Evolutionary conservation across 2,888 invertebrate species (phyloP).

Genomic region (Cosmopolites sordidus): DNA sequence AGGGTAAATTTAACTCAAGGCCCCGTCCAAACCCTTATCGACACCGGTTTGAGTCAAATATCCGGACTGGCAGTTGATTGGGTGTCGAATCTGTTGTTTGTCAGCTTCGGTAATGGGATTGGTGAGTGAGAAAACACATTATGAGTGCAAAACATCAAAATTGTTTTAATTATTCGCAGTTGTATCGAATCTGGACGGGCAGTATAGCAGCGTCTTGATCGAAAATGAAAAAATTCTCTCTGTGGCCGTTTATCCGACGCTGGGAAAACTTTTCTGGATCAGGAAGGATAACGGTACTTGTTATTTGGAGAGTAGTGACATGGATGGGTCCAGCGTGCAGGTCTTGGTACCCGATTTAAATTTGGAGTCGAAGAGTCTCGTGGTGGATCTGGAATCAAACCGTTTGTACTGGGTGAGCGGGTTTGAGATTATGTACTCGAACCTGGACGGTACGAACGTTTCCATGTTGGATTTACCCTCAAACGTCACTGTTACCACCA

Average conservation of each 20-base stretch:
- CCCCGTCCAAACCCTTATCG: slow-evolving; percentile 67
- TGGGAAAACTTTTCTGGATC: slow-evolving; percentile 57
- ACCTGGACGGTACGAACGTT: slow-evolving; percentile 36
- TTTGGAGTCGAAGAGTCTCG: slow-evolving; percentile 41
- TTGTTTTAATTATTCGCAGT: slow-evolving; percentile 9
- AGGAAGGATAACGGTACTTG: slow-evolving; percentile 30
- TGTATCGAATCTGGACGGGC: slow-evolving; percentile 60
- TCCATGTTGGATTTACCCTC: slow-evolving; percentile 39
- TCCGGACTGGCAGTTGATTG: slow-evolving; percentile 79
- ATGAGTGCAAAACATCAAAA: no score
- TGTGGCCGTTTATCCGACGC: slow-evolving; percentile 65
- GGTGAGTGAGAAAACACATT: slow-evolving; percentile 14
- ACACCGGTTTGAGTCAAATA: slow-evolving; percentile 62
- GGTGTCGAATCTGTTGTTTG: slow-evolving; percentile 72
- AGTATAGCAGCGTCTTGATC: slow-evolving; percentile 54
- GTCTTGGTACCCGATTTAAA: slow-evolving; percentile 37
- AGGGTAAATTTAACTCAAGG: slow-evolving; percentile 64
- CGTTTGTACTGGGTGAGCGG: slow-evolving; percentile 68
- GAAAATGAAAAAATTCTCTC: slow-evolving; percentile 55
- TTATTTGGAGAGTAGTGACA: slow-evolving; percentile 56
- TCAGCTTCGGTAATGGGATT: slow-evolving; percentile 61
- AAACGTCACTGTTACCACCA: slow-evolving; percentile 56
- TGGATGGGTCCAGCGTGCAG: slow-evolving; percentile 60
- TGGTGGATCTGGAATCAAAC: slow-evolving; percentile 37
- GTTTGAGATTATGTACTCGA: slow-evolving; percentile 54